phyloP scores from a whole-genome alignment of 2,888 invertebrate species.

The Rhagium mordax region DNA sequence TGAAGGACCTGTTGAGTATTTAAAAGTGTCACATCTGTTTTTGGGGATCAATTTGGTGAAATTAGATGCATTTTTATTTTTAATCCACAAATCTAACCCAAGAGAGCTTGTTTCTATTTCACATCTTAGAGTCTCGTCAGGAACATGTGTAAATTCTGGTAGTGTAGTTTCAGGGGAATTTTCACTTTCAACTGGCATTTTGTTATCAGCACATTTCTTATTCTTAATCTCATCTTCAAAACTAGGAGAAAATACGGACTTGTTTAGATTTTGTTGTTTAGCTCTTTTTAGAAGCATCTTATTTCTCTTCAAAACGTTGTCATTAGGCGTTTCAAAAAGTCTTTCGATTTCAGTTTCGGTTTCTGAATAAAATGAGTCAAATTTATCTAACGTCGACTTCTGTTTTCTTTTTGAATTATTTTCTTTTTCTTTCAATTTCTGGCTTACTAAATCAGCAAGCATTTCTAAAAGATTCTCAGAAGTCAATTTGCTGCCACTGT shows the following conservation, averaged over 20 bases:
- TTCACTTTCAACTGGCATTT: background rate
- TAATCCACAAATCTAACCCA: background rate
- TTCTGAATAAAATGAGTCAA: slow-evolving; percentile 48
- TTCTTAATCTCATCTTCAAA: background rate
- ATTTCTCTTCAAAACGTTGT: slow-evolving; percentile 48
- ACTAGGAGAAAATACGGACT: slow-evolving; percentile 4
- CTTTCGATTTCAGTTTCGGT: slow-evolving; percentile 51
- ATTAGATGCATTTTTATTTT: background rate
- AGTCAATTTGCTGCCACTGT: slow-evolving; percentile 21
- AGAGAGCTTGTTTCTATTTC: background rate
- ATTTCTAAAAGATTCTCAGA: slow-evolving; percentile 46
- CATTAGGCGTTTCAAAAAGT: slow-evolving; percentile 38
- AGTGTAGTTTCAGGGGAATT: background rate
- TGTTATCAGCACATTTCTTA: background rate
- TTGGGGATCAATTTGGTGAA: background rate
- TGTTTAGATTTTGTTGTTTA: slow-evolving; percentile 12
- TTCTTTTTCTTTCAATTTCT: slow-evolving; percentile 40
- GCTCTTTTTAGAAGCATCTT: slow-evolving; percentile 46
- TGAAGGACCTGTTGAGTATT: background rate
- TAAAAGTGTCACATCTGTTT: background rate
- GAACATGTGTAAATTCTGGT: background rate
- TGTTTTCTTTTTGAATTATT: slow-evolving; percentile 21
- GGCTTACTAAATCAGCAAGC: slow-evolving; percentile 49
- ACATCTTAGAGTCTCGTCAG: background rate
- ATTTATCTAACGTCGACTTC: slow-evolving; percentile 12